Evolutionary conservation across 2,888 invertebrate species (phyloP).

Genomic region (Ennomos erosarius): DNA sequence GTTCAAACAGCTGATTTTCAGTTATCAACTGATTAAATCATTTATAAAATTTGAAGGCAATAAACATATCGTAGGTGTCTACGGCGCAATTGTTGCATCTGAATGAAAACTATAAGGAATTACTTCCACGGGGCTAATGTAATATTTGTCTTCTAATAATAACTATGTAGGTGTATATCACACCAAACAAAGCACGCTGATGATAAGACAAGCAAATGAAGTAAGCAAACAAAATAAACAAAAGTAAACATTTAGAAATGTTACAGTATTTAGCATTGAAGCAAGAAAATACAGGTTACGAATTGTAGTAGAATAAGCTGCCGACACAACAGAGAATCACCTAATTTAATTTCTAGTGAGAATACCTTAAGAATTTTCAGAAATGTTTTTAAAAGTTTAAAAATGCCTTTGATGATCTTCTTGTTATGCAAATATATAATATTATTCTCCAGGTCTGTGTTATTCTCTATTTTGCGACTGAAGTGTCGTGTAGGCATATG

Average conservation of each 20-base stretch:
- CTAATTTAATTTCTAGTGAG: constrained; percentile 5
- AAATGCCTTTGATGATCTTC: neutral
- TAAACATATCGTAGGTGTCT: too few species aligned
- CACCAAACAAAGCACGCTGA: constrained; percentile 12
- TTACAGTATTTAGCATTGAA: constrained; percentile 21
- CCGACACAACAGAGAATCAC: constrained; percentile 1
- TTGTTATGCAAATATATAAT: neutral
- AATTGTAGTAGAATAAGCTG: constrained; percentile 5
- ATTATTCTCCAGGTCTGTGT: too few species aligned
- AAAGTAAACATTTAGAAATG: constrained; percentile 14
- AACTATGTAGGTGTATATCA: constrained; percentile 2
- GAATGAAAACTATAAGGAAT: too few species aligned
- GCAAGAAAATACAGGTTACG: constrained; percentile 16
- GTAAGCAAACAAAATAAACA: constrained; percentile 20
- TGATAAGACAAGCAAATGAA: constrained; percentile 17
- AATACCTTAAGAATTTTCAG: constrained; percentile 4
- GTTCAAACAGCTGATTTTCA: too few species aligned
- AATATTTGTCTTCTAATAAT: constrained; percentile 9
- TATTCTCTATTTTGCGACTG: constrained; percentile 20
- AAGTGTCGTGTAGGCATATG: constrained; percentile 16
- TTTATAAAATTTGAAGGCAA: too few species aligned
- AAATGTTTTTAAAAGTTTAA: constrained; percentile 9
- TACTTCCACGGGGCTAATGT: neutral
- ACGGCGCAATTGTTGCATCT: too few species aligned
- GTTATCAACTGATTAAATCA: too few species aligned